Percentiles rank a stretch among this genome's conserved stretches.
Evolutionary conservation across 2,797 vertebrate genomes (phyloP).

Genomic region (Ctenosaura bakeri): DNA sequence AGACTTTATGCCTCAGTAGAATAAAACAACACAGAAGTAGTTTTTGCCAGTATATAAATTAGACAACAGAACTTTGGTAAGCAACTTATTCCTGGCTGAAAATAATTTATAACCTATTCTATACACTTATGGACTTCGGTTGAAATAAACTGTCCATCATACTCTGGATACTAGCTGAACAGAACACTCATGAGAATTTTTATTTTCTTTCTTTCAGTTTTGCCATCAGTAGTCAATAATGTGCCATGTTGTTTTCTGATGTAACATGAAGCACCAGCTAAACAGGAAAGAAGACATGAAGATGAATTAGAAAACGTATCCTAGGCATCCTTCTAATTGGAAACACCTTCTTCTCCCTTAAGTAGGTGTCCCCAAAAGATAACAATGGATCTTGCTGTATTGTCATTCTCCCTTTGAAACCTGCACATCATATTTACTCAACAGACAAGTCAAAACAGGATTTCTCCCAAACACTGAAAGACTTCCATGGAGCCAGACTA

Average conservation of each 20-base stretch:
- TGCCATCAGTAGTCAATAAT: background rate
- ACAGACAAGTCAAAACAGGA: background rate
- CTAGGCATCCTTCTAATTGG: conserved; percentile 5
- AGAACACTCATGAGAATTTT: background rate
- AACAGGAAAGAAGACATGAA: conserved; percentile 22
- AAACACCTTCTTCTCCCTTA: conserved; percentile 18
- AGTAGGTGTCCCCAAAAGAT: background rate
- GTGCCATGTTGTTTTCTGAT: conserved; percentile 1
- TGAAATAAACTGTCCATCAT: conserved; percentile 8
- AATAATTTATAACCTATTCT: background rate
- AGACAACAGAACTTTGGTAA: background rate
- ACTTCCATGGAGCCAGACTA: background rate
- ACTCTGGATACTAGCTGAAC: background rate
- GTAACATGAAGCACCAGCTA: conserved; percentile 3
- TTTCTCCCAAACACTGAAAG: accelerated
- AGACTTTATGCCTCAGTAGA: background rate
- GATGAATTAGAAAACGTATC: conserved; percentile 4
- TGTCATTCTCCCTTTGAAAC: background rate
- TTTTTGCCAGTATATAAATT: background rate
- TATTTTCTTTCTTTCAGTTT: background rate
- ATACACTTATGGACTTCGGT: background rate
- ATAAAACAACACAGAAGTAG: background rate
- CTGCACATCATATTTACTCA: background rate
- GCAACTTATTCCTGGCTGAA: background rate
- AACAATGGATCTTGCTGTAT: background rate